A percentile compares a stretch with the other conserved stretches of the same genome.
Evolutionary conservation across 2,113 vertebrate species (phyloP).

Genomic region (Myodes glareolus): DNA sequence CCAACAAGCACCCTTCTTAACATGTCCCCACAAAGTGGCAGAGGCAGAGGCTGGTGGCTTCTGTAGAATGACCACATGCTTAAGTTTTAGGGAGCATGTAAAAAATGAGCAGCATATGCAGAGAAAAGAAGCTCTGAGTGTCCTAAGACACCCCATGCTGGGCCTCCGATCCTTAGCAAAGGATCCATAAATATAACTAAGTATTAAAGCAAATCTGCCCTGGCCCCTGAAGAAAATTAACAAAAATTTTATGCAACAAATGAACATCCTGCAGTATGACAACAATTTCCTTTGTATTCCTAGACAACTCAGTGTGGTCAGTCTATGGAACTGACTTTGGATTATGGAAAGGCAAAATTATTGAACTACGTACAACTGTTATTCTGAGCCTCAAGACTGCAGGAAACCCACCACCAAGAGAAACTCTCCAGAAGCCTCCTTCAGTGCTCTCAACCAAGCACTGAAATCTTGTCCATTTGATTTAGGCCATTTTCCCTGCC

Average conservation of each 20-base stretch:
- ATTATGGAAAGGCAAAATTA: not conserved
- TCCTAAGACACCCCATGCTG: not conserved
- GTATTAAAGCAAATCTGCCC: not conserved
- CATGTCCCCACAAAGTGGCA: too few species aligned
- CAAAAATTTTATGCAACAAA: not conserved
- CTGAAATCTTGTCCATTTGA: not conserved
- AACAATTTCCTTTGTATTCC: not conserved
- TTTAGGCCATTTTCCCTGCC: not conserved
- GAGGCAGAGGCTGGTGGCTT: not conserved
- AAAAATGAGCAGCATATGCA: not conserved
- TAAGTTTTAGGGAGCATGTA: not conserved
- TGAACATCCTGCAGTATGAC: conserved; percentile 57
- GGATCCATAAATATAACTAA: not conserved
- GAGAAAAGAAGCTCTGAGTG: not conserved
- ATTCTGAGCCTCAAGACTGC: not conserved
- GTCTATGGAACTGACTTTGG: fast-evolving
- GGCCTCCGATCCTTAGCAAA: not conserved
- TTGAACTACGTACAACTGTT: not conserved
- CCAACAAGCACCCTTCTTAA: not conserved
- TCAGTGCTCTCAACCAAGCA: not conserved
- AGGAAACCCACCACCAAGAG: not conserved
- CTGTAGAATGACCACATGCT: not conserved
- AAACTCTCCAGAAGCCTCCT: not conserved
- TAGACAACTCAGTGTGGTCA: fast-evolving
- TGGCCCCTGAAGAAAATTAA: not conserved